Evolutionary conservation across 2,113 vertebrate genomes (phyloP).

Genomic region (Apistogramma diplotaenia): DNA sequence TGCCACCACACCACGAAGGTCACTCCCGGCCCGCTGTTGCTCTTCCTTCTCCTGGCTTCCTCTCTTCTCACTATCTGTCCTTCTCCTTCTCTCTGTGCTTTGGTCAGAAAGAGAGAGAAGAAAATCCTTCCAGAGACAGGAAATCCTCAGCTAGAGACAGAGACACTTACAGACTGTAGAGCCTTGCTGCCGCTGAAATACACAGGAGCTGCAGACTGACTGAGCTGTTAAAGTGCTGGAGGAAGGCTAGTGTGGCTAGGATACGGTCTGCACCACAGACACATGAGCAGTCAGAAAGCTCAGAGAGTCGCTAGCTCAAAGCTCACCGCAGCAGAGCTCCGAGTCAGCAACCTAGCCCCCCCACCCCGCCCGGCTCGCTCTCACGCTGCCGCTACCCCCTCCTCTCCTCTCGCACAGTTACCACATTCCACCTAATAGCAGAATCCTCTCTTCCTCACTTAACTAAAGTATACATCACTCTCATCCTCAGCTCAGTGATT

Average conservation of each 20-base stretch:
- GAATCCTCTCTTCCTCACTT: constrained; percentile 51
- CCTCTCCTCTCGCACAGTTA: constrained; percentile 79
- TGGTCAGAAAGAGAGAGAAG: constrained; percentile 56
- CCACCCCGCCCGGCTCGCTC: constrained; percentile 20
- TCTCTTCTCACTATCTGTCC: constrained; percentile 11
- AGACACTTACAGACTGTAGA: constrained; percentile 32
- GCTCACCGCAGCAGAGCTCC: constrained; percentile 66
- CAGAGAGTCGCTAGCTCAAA: constrained; percentile 60
- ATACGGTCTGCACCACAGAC: constrained; percentile 47
- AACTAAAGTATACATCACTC: constrained; percentile 24
- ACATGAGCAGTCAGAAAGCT: constrained; percentile 35
- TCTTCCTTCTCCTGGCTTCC: constrained; percentile 36
- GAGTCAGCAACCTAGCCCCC: constrained; percentile 62
- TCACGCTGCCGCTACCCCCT: constrained; percentile 61
- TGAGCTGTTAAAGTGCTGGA: constrained; percentile 34
- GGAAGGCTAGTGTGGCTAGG: constrained; percentile 50
- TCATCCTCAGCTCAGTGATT: constrained; percentile 60
- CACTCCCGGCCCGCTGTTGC: constrained; percentile 49
- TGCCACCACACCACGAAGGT: constrained; percentile 62
- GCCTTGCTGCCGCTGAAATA: constrained; percentile 23
- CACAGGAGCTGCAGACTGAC: constrained; percentile 44
- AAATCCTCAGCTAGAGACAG: constrained; percentile 75
- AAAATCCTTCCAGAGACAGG: constrained; percentile 67
- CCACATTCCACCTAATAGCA: constrained; percentile 85
- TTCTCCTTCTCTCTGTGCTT: constrained; percentile 36